Evolutionary conservation across 2,797 vertebrate genomes (phyloP), one percentile per base, ranked within the genome.

Genomic region (Cynodonichthys magdalenae): DNA sequence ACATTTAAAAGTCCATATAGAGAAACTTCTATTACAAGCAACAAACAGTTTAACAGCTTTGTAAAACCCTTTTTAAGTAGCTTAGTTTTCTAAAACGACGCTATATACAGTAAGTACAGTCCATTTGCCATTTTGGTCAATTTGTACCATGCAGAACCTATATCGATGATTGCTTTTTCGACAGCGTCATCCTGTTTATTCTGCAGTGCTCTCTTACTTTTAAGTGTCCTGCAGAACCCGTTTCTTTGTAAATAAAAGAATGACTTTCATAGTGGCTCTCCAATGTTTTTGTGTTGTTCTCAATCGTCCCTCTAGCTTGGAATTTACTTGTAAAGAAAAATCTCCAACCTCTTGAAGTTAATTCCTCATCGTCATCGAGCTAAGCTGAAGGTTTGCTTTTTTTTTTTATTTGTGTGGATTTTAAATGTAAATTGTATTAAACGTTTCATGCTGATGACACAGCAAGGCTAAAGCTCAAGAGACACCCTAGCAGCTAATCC

Each of bases 401-500:
- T 10, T 3, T 14, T 54, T 41, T 54, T 54, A 9, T 12, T 12
- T 24, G 3, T 19, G 41, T 18, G 39, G 3, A 4, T 49, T 56
- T 45, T 19, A 5, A 45, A 15, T 50, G n/a, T 20, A 3, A 24
- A 3, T 24, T 24, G 24, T 24, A 24, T 24, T 2, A 24, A 24
- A 24, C 15, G 51, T 67, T 45, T 54, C 45, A 62, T 44, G 70
- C 55, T 76, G 59, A 81, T 80, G 77, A 78, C 66, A 62, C 51
- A 67, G 17, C 63, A 49, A 83, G 68, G 59, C 65, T 71, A n/a
- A 66, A 64, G 63, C 66, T 66, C 18, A 41, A 71, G 69, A 75
- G 71, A 77, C 14, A 44, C 75, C 78, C 62, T 50, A 50, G 45
- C 46, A 17, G 55, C 66, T 87, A 82, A 19, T 79, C 87, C 83